Base-by-base conservation (phyloP, 2,797 vertebrate genomes). In the Siniperca scherzeri region DNA sequence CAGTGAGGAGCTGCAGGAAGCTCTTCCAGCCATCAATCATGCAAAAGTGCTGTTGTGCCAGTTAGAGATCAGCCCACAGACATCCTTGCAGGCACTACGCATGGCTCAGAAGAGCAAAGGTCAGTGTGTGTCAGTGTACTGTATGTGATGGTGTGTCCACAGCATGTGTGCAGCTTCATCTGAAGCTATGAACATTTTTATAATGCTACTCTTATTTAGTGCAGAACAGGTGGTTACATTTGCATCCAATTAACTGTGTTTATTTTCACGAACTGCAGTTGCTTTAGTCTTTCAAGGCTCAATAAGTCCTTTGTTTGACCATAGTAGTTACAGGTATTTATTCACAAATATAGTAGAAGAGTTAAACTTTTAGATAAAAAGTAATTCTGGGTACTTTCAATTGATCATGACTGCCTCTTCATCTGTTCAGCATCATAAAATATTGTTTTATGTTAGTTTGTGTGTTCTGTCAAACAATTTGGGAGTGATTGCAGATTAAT, bases 41-140 rank as follows among this genome's bases (percentile, higher is more conserved):
- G 95, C 98, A 80, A 98, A 96, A 95, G 98, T 99, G 22, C 77
- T 99, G 84, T 91, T 98, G 87, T 99, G 98, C 93, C 98, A 99
- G 89, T 96, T 99, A 76, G 98, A 99, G 96, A 93, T 99, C 94
- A 94, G 82, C 75, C 95, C 97, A 1, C 92, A 95, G 82, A 91
- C 94, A 59, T 97, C 98, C 65, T 89, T 99, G 59, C 94, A 96
- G 95, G 98, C 98, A 1, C 91, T 99, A 74, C 96, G 93, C 90
- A 96, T 97, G 94, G 98, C 98, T 77, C 95, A 0, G 72, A 89
- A 96, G 83, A 94, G 81, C 80, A 96, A 97, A 94, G 98, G 98
- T 99, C 90, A 96, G 94, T 90, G 52, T 14, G 25, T 64, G 57
- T 74, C 19, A 48, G 3, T 44, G 12, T 4, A 8, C 56, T 38